Percentiles rank a stretch among this genome's conserved stretches.
Evolutionary conservation across 2,113 vertebrate genomes (phyloP).

Genomic region (Aleadryas rufinucha): DNA sequence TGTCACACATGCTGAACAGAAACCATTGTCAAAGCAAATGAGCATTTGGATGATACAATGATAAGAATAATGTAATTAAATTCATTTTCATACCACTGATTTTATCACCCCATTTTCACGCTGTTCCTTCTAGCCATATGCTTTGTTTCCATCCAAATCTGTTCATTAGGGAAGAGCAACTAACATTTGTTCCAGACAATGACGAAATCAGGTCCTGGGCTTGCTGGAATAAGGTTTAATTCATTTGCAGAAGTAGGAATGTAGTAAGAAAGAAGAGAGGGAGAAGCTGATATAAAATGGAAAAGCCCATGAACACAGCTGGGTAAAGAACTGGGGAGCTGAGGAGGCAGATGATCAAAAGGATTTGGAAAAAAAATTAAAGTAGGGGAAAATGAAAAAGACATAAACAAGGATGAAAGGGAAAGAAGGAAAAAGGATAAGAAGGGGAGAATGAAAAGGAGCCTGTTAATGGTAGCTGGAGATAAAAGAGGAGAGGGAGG

Average conservation of each 20-base stretch:
- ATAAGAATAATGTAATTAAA: slow-evolving; percentile 52
- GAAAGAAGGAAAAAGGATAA: slow-evolving; percentile 43
- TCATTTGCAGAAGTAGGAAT: background rate
- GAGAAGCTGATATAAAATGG: background rate
- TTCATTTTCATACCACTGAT: slow-evolving; percentile 28
- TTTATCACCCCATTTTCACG: slow-evolving; percentile 27
- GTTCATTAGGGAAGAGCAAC: background rate
- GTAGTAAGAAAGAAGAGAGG: background rate
- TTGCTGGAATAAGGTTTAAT: background rate
- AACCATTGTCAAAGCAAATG: slow-evolving; percentile 40
- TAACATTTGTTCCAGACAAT: background rate
- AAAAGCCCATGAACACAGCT: slow-evolving; percentile 20
- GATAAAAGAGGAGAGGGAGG: background rate
- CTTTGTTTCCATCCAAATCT: slow-evolving; percentile 49
- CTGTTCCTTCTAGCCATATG: slow-evolving; percentile 30
- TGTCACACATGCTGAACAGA: background rate
- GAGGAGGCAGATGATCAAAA: slow-evolving; percentile 50
- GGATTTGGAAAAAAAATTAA: slow-evolving; percentile 21
- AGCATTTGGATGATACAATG: slow-evolving; percentile 22
- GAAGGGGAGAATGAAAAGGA: slow-evolving; percentile 32
- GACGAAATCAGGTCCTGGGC: background rate
- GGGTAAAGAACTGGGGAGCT: background rate
- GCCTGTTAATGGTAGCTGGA: background rate
- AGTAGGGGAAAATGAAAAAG: slow-evolving; percentile 46
- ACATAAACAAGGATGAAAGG: slow-evolving; percentile 50